Base-by-base conservation (phyloP, 2,888 invertebrate genomes). In the Aphelenchoides bicaudatus region DNA sequence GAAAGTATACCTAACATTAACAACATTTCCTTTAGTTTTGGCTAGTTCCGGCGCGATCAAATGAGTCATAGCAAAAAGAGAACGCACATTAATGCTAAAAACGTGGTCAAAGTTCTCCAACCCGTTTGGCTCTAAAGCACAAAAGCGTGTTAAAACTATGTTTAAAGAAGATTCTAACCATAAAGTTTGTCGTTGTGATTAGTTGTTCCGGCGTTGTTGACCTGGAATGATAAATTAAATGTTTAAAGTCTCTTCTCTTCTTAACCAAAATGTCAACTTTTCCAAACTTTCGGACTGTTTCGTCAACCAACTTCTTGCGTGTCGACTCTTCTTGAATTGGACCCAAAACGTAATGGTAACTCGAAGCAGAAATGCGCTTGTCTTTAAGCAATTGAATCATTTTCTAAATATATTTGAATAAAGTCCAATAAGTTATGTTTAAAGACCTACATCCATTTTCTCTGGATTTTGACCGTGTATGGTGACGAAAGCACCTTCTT, bases 251-350 rank as follows among this genome's bases (percentile, higher is more conserved):
- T n/a, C n/a, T n/a, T n/a, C n/a, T n/a, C n/a, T n/a, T n/a, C n/a
- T n/a, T n/a, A 6, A 54, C 43, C 6, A 54, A 29, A 28, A 51
- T 62, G 21, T 60, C 60, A n/a, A 60, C 23, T 29, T 56, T 16
- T 8, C 60, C 60, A 29, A 64, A 60, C 16, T 61, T 62, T n/a
- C 62, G 19, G 1, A 60, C 43, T 2, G 60, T 60, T 27, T 56
- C 64, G 1, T 31, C 39, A 27, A 60, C 48, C n/a, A 60, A 3
- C 27, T 34, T 56, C 3, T 31, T 56, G 28, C 37, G 56, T 6
- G 56, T 31, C 28, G 31, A 21, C 16, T 56, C 34, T 10, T 55
- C 27, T 58, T 56, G 37, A 25, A 56, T 38, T 2, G 57, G 38
- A 19, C 56, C 57, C 2, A 25, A 16, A 19, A 58, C 56, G 25